Conservation (phyloP, 2,113 vertebrate genomes). For the Heteronetta atricapilla region DNA sequence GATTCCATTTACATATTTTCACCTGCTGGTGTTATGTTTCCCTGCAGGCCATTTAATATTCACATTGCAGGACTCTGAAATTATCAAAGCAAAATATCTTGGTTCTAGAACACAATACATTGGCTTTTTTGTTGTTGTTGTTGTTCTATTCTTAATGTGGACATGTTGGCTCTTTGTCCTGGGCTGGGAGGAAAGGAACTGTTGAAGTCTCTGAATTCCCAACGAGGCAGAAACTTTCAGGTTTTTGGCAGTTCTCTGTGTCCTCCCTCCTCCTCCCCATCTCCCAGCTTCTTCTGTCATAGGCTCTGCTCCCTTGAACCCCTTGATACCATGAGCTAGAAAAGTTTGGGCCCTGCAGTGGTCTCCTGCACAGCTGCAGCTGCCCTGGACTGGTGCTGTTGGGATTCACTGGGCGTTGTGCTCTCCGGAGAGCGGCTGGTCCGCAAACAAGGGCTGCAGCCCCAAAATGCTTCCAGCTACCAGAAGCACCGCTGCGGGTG, state of each 20-base stretch:
- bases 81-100: background rate
- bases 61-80: background rate
- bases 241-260: background rate
- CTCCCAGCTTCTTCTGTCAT: background rate
- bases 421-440: accelerated
- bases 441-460: accelerated
- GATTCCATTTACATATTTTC: background rate
- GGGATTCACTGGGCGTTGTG: background rate
- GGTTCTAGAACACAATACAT: background rate
- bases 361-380: background rate
- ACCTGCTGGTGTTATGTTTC: background rate
- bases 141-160: background rate
- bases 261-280: background rate
- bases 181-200: background rate
- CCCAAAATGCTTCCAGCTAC: background rate
- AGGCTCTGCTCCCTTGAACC: background rate
- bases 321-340: background rate
- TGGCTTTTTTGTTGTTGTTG: background rate
- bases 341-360: background rate
- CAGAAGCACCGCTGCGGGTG: accelerated
- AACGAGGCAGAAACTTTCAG: background rate
- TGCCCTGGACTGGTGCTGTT: accelerated
- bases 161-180: background rate
- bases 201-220: background rate
- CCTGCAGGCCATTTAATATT: background rate